Base-by-base conservation (phyloP, 2,113 vertebrate species). In the Dipodomys merriami region DNA sequence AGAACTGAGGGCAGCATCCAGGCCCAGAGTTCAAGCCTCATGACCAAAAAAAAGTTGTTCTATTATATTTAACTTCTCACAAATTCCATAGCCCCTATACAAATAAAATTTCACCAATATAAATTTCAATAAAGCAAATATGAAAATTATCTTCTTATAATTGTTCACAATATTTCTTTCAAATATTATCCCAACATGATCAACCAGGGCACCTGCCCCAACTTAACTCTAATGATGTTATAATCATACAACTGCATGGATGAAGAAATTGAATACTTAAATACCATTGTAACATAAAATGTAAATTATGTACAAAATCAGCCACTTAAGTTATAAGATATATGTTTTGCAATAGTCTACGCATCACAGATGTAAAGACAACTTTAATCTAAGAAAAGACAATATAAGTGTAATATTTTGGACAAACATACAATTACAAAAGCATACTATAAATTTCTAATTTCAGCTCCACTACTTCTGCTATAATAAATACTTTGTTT, bases 391-490 rank as follows among this genome's bases (percentile, higher is more conserved):
- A 91, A 95, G 27, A 1, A 83, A 83, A 68, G 29, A 39, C 65
- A 83, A 22, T 27, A 29, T 30, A 16, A 91, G 35, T 49, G 9
- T 1, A 3, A 69, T 62, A 85, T 92, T 86, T 81, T 76, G 13
- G 35, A 20, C 25, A 89, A 74, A 74, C 13, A 9, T 67, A 57
- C 29, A 30, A 57, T 18, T n/a, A 83, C 7, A 5, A 44, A 27
- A 73, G 57, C 7, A 86, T 74, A 80, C 39, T 68, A 67, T 2
- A 74, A 20, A 23, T 44, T 90, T 89, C 3, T 8, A 88, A 68
- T 77, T 91, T 96, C 57, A 83, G 46, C 11, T 64, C 53, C 25
- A 88, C 13, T 88, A 19, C 68, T 92, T 92, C 12, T 73, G 46
- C 74, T 6, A 76, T 68, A 74, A 27, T n/a, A 74, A 77, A 65